phyloP scores from a whole-genome alignment of 2,888 invertebrate genomes.

The Drosophila buzzatii region DNA sequence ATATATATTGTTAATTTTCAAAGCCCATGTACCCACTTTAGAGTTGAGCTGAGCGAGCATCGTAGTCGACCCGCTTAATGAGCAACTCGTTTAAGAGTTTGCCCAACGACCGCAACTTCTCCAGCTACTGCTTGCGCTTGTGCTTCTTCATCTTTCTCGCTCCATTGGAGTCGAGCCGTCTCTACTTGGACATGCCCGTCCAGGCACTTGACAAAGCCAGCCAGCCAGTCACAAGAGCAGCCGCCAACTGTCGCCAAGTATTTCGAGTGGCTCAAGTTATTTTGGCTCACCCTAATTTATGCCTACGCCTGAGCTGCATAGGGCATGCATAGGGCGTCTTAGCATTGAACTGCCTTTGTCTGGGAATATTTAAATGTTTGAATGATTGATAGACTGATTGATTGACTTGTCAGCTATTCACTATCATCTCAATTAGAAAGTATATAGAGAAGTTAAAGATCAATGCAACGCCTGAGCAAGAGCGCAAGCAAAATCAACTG shows the following conservation, averaged over 20 bases:
- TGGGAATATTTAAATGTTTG: not conserved
- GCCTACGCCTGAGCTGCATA: slow-evolving; percentile 1
- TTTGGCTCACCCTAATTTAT: slow-evolving; percentile 23
- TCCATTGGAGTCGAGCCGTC: slow-evolving; percentile 2
- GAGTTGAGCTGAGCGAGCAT: not conserved
- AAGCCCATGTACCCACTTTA: not conserved
- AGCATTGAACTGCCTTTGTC: not conserved
- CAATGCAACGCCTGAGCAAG: too few relatives aligned
- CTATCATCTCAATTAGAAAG: too few relatives aligned
- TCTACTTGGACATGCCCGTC: slow-evolving; percentile 26
- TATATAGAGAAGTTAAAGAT: too few relatives aligned
- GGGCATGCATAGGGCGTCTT: not conserved
- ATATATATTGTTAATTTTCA: not conserved
- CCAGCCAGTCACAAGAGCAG: slow-evolving; percentile 20
- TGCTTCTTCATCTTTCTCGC: not conserved
- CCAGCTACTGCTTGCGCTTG: not conserved
- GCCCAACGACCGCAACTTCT: slow-evolving; percentile 1
- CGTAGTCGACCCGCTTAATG: slow-evolving; percentile 41
- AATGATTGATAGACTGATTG: not conserved
- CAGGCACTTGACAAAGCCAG: slow-evolving; percentile 47
- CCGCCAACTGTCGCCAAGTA: slow-evolving; percentile 38
- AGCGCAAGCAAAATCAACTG: too few relatives aligned
- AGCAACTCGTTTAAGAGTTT: slow-evolving; percentile 15
- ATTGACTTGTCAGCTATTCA: not conserved
- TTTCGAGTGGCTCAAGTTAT: slow-evolving; percentile 40